Evolutionary conservation across 2,113 vertebrate genomes (phyloP), one percentile per base, ranked within the genome.

Genomic region (Cairina moschata): DNA sequence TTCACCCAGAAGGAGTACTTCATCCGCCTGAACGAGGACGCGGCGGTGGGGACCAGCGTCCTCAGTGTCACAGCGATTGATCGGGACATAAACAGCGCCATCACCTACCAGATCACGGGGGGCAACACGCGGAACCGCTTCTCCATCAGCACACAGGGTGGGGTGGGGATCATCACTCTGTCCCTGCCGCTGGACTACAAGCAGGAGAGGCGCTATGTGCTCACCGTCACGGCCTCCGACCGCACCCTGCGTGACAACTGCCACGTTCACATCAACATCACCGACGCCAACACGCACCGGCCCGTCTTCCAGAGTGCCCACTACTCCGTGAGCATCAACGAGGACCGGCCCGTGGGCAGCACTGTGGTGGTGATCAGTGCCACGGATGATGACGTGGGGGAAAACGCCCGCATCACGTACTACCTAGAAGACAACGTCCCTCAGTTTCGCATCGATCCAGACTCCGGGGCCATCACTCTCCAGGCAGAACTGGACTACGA

Each of bases 121-220:
- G 99, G 99, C 55, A 99, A 99, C 97, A 99, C 99, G 0, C 98
- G 99, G 63, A 99, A 99, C 96, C 99, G 99, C 48, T 99, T 99
- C 93, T 98, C 99, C 88, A 99, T 99, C 96, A 99, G 99, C 96
- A 99, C 99, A 2, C 99, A 99, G 14, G 98, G 99, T 1, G 99
- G 99, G 28, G 92, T 98, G 23, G 99, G 99, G 28, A 98, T 99
- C 75, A 98, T 99, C 65, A 99, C 99, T 3, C 97, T 99, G 71
- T 99, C 99, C 25, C 98, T 99, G 95, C 99, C 99, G 0, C 95
- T 99, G 94, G 99, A 99, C 98, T 99, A 99, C 97, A 99, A 99
- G 96, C 99, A 99, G 96, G 99, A 99, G 96, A 98, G 99, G 21
- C 98, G 99, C 38, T 99, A 99, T 0, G 99, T 99, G 73, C 97